These are phyloP conservation scores for Callyntrura guangdongensis DNA, from an alignment of 2,888 invertebrate species.

Conservation along the genomic window DNA sequence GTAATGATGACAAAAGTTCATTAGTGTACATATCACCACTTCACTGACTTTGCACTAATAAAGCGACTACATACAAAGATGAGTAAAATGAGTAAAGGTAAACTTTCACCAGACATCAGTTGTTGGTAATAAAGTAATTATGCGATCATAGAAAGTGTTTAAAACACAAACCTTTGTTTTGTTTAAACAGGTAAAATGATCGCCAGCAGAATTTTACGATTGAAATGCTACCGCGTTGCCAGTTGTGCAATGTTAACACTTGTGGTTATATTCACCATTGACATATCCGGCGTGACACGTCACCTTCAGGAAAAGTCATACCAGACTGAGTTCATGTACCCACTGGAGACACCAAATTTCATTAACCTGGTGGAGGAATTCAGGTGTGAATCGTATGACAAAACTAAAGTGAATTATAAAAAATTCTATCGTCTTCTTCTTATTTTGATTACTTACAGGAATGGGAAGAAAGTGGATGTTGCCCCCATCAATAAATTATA, in stretches of 20 bases:
- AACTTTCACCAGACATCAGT: too few species aligned
- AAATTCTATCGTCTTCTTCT: too few species aligned
- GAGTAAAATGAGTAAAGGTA: too few species aligned
- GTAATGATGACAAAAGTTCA: too few species aligned
- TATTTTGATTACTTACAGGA: constrained; percentile 5
- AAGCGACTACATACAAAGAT: too few species aligned
- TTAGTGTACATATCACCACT: too few species aligned
- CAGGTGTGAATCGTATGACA: constrained; percentile 69
- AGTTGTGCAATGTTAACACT: background rate
- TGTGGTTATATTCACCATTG: constrained; percentile 85
- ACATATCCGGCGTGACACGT: constrained; percentile 90
- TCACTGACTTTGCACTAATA: too few species aligned
- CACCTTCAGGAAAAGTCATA: constrained; percentile 91
- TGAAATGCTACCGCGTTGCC: constrained; percentile 51
- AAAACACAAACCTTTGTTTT: background rate
- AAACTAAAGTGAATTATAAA: background rate
- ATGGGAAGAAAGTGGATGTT: constrained; percentile 81
- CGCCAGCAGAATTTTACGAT: background rate
- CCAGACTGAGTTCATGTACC: constrained; percentile 91
- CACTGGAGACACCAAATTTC: constrained; percentile 90
- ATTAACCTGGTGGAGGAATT: constrained; percentile 87
- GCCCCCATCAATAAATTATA: constrained; percentile 78
- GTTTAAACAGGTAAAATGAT: constrained; percentile 1
- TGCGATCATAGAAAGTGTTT: too few species aligned
- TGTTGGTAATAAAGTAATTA: too few species aligned